phyloP scores from a whole-genome alignment of 2,113 vertebrate species.

The Coturnix japonica region DNA sequence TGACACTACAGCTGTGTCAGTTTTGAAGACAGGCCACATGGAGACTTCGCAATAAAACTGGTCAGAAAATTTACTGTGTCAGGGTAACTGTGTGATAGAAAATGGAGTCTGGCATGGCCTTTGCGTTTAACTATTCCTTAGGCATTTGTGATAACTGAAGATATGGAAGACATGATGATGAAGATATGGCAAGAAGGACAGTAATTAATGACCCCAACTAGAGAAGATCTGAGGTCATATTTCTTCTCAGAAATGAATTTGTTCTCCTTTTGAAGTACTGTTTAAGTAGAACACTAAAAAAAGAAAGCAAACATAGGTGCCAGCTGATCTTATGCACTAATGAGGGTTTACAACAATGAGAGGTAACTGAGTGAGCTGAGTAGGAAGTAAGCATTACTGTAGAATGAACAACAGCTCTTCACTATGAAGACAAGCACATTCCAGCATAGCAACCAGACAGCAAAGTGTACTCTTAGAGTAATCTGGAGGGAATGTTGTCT shows the following conservation, averaged over 20 bases:
- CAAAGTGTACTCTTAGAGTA: not conserved
- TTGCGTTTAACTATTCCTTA: not conserved
- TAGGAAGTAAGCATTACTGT: not conserved
- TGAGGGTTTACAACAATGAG: not conserved
- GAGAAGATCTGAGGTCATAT: not conserved
- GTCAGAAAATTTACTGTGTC: conserved; percentile 3
- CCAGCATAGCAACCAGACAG: not conserved
- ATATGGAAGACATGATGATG: not conserved
- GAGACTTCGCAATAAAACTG: not conserved
- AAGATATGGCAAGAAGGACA: not conserved
- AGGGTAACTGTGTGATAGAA: not conserved
- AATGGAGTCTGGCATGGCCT: not conserved
- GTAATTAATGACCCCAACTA: not conserved
- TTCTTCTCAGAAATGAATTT: not conserved
- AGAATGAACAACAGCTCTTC: not conserved
- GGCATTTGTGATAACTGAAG: not conserved
- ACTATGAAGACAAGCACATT: not conserved
- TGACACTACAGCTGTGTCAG: conserved; percentile 49
- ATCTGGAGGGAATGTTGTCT: not conserved
- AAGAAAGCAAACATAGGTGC: not conserved
- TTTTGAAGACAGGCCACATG: not conserved
- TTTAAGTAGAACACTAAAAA: not conserved
- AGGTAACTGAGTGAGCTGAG: not conserved
- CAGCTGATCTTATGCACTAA: not conserved
- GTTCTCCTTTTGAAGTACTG: not conserved